Evolutionary conservation across 2,888 invertebrate species (phyloP).

Genomic region (Limenitis camilla): DNA sequence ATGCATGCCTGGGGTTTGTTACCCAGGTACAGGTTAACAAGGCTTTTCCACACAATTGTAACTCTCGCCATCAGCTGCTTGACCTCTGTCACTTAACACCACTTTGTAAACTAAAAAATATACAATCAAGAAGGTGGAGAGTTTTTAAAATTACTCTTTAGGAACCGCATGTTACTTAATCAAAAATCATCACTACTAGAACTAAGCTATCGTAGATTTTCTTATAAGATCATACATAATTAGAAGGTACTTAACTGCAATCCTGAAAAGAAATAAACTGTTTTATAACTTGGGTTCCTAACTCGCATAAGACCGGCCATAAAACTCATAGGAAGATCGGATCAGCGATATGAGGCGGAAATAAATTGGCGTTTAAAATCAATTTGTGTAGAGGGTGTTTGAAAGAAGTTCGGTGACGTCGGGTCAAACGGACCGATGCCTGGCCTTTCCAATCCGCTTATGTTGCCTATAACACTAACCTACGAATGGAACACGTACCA

Average conservation of each 20-base stretch:
- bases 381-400: slow-evolving; percentile 71
- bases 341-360: slow-evolving; percentile 71
- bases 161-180: too few species aligned
- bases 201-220: not conserved
- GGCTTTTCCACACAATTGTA: too few species aligned
- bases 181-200: not conserved
- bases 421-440: slow-evolving; percentile 41
- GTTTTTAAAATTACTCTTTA: too few species aligned
- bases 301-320: slow-evolving; percentile 68
- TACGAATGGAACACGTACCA: slow-evolving; percentile 26
- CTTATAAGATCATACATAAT: slow-evolving; percentile 8
- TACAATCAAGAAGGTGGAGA: too few species aligned
- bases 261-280: slow-evolving; percentile 70
- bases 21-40: too few species aligned
- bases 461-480: slow-evolving; percentile 24
- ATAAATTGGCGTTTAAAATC: slow-evolving; percentile 75
- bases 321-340: slow-evolving; percentile 72
- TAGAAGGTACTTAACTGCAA: slow-evolving; percentile 40
- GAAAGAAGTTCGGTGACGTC: slow-evolving; percentile 53
- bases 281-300: slow-evolving; percentile 70
- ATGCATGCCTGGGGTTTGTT: too few species aligned
- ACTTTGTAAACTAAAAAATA: too few species aligned
- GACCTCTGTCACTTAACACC: too few species aligned
- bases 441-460: slow-evolving; percentile 19
- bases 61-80: too few species aligned